Conservation (phyloP, 1,140 invertebrate genomes). For the Meteorus sp. region DNA sequence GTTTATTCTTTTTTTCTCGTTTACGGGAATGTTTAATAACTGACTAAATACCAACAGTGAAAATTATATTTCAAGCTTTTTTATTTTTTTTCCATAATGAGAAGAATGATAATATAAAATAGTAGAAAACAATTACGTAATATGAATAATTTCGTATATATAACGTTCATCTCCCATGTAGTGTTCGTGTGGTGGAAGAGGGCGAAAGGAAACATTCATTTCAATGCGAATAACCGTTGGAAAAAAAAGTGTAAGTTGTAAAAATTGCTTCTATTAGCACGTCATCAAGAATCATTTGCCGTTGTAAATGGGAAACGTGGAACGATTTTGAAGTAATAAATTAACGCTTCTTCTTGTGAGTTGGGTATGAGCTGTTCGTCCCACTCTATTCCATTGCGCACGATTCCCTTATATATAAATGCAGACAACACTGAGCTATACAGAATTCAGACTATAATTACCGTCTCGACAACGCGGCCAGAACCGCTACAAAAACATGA, state of each 20-base stretch:
- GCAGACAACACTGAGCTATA: not conserved
- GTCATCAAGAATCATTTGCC: conserved; percentile 21
- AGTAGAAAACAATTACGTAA: not conserved
- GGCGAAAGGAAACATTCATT: too few species aligned
- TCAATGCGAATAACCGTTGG: too few species aligned
- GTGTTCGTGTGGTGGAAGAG: too few species aligned
- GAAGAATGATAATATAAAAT: not conserved
- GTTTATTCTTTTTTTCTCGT: not conserved
- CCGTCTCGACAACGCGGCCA: conserved; percentile 8
- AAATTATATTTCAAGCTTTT: not conserved
- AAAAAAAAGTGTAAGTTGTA: conserved; percentile 7
- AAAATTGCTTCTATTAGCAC: conserved; percentile 18
- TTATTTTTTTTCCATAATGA: not conserved
- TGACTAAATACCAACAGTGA: too few species aligned
- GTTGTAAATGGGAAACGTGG: not conserved
- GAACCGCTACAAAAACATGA: conserved; percentile 43
- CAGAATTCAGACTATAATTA: conserved; percentile 36
- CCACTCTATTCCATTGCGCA: too few species aligned
- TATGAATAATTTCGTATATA: not conserved
- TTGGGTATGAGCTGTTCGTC: too few species aligned
- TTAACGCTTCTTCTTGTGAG: not conserved
- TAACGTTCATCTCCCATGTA: not conserved
- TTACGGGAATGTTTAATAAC: not conserved
- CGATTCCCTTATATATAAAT: not conserved
- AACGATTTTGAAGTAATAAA: conserved; percentile 18